Conservation (phyloP, 2,888 invertebrate species). For the Hypercompe scribonia region DNA sequence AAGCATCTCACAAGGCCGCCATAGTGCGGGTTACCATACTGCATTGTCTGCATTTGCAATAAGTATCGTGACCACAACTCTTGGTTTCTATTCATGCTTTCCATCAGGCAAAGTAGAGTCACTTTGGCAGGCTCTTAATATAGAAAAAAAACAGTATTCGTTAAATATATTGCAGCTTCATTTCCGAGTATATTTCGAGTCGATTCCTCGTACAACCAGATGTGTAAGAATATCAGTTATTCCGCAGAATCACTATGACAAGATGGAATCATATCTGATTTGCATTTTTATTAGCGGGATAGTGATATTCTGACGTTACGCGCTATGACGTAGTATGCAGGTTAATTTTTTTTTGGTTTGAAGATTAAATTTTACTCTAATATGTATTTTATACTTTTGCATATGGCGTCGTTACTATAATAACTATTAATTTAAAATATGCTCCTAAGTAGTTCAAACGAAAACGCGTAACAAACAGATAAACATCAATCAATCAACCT, state of each 20-base stretch:
- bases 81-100: too few relatives aligned
- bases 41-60: too few relatives aligned
- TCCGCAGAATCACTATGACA: slow-evolving; percentile 1
- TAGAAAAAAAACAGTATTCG: not conserved
- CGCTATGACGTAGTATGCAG: not conserved
- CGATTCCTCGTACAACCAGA: not conserved
- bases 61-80: too few relatives aligned
- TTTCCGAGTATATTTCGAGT: not conserved
- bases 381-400: not conserved
- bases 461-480: too few relatives aligned
- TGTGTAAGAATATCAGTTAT: slow-evolving; percentile 13
- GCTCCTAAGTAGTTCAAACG: too few relatives aligned
- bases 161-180: not conserved
- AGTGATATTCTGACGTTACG: not conserved
- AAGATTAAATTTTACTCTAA: not conserved
- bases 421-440: too few relatives aligned
- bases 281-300: slow-evolving; percentile 10
- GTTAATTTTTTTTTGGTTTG: not conserved
- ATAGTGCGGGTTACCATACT: too few relatives aligned
- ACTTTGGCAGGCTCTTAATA: too few relatives aligned
- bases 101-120: too few relatives aligned
- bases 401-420: not conserved
- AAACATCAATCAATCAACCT: too few relatives aligned
- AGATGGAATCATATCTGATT: slow-evolving; percentile 4
- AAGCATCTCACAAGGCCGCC: too few relatives aligned